Percentiles rank a stretch among this genome's conserved stretches.
Conservation (phyloP, 1,140 invertebrate genomes). For the Ostrea denselamellosa region DNA sequence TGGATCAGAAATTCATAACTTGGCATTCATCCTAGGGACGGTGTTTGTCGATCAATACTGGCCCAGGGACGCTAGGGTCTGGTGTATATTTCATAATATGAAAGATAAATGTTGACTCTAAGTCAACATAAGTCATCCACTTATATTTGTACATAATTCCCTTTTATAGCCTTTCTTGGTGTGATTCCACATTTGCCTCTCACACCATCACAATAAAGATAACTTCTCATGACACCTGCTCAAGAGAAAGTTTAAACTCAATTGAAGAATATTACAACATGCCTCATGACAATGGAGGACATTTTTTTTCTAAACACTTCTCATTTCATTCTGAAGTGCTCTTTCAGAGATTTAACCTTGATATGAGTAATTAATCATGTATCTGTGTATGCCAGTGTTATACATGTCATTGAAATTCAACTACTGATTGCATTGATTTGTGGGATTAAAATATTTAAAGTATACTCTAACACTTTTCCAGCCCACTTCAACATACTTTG, state of each 20-base stretch:
- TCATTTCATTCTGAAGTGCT: slow-evolving; percentile 10
- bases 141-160: slow-evolving; percentile 34
- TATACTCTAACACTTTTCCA: not conserved
- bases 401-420: not conserved
- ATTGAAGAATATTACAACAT: not conserved
- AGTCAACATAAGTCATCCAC: slow-evolving; percentile 18
- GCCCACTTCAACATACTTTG: not conserved
- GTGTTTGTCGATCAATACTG: slow-evolving; percentile 15
- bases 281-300: not conserved
- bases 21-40: not conserved
- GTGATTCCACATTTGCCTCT: not conserved
- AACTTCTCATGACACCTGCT: not conserved
- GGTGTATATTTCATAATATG: slow-evolving; percentile 4
- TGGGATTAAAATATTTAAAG: not conserved
- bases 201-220: not conserved
- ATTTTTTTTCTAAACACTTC: not conserved
- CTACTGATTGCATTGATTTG: not conserved
- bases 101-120: slow-evolving; percentile 28
- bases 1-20: slow-evolving; percentile 35
- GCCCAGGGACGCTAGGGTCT: not conserved
- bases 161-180: not conserved
- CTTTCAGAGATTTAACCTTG: not conserved
- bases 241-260: slow-evolving; percentile 6
- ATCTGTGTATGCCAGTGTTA: not conserved
- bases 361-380: not conserved